A percentile compares a stretch with the other conserved stretches of the same genome.
phyloP scores from a whole-genome alignment of 1,140 invertebrate species.

The Danaus melanippus region DNA sequence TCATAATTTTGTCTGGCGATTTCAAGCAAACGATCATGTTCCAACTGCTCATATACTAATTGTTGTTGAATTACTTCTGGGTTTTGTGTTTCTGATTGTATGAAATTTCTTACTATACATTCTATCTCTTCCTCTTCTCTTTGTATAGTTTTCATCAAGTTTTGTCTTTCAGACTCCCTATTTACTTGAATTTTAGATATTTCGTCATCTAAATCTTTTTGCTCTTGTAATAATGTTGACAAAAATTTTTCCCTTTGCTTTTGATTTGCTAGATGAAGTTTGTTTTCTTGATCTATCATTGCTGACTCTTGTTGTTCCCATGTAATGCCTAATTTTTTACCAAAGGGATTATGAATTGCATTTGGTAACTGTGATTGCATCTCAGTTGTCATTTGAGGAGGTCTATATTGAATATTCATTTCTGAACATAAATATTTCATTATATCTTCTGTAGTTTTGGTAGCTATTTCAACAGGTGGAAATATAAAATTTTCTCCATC shows the following conservation, averaged over 20 bases:
- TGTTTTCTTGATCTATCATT: constrained; percentile 57
- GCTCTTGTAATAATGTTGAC: constrained; percentile 74
- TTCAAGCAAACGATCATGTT: constrained; percentile 75
- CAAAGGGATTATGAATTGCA: constrained; percentile 40
- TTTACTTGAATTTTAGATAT: constrained; percentile 77
- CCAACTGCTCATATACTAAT: constrained; percentile 76
- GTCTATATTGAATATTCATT: constrained; percentile 55
- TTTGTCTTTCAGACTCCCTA: constrained; percentile 75
- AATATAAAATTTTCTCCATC: constrained; percentile 76
- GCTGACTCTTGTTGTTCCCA: constrained; percentile 68
- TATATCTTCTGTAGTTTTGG: constrained; percentile 75
- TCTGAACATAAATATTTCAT: constrained; percentile 77
- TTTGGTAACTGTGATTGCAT: constrained; percentile 28
- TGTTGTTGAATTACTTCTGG: constrained; percentile 75
- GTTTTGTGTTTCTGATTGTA: constrained; percentile 72
- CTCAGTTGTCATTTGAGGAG: constrained; percentile 33
- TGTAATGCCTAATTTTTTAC: constrained; percentile 36
- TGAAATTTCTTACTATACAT: constrained; percentile 76
- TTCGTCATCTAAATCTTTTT: constrained; percentile 76
- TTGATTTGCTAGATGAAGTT: constrained; percentile 61
- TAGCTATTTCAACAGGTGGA: constrained; percentile 75
- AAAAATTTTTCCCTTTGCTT: constrained; percentile 74
- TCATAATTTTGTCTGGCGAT: constrained; percentile 71
- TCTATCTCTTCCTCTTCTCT: constrained; percentile 77
- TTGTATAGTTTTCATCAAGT: constrained; percentile 73